phyloP scores from a whole-genome alignment of 1,140 invertebrate genomes.

The Drosophila simulans region DNA sequence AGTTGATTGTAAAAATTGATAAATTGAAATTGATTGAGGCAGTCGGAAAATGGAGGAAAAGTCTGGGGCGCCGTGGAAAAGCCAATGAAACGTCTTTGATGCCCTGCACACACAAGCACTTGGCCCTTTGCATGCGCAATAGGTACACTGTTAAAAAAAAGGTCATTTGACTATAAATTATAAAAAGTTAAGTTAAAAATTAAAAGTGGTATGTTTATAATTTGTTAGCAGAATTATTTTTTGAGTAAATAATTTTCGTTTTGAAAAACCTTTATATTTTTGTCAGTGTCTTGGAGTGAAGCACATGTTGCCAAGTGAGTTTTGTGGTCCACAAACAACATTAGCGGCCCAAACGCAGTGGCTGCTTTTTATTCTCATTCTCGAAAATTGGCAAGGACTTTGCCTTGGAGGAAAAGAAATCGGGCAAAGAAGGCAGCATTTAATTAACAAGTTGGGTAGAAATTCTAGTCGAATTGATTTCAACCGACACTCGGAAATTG shows the following conservation, averaged over 20 bases:
- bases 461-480: slow-evolving; percentile 19
- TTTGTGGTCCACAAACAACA: slow-evolving; percentile 60
- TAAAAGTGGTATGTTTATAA: too few relatives aligned
- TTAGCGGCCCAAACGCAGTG: slow-evolving; percentile 38
- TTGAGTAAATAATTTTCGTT: too few relatives aligned
- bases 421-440: slow-evolving; percentile 39
- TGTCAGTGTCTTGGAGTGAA: slow-evolving; percentile 3
- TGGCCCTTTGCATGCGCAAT: slow-evolving; percentile 49
- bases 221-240: too few relatives aligned
- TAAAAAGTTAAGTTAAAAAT: too few relatives aligned
- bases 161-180: too few relatives aligned
- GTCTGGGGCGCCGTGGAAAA: slow-evolving; percentile 30
- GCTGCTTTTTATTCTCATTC: neutral
- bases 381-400: slow-evolving; percentile 21
- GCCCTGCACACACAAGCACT: slow-evolving; percentile 34
- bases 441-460: slow-evolving; percentile 63
- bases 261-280: neutral
- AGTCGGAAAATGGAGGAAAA: slow-evolving; percentile 31
- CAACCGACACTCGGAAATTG: slow-evolving; percentile 19
- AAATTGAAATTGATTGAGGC: slow-evolving; percentile 83
- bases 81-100: slow-evolving; percentile 55
- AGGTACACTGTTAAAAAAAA: neutral
- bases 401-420: slow-evolving; percentile 28
- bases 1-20: slow-evolving; percentile 84
- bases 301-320: slow-evolving; percentile 52